These are phyloP conservation scores for Rhingia rostrata DNA, from an alignment of 2,888 invertebrate genomes.

Conservation along the genomic window DNA sequence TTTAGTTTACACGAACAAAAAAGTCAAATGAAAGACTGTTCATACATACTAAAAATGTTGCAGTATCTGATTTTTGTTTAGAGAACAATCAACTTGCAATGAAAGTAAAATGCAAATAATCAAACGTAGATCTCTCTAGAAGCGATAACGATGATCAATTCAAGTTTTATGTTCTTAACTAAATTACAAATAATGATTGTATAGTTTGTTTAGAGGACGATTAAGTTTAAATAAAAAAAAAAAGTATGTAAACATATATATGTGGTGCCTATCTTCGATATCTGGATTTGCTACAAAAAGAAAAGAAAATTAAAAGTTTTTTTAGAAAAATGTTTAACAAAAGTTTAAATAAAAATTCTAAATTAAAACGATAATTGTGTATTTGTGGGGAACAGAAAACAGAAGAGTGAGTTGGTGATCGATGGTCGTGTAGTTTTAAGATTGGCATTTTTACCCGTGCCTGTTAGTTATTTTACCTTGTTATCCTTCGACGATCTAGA, in stretches of 20 bases:
- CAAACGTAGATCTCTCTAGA: conserved; percentile 48
- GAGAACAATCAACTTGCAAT: conserved; percentile 50
- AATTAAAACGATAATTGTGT: conserved; percentile 64
- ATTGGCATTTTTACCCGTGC: conserved; percentile 18
- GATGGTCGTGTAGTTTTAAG: conserved; percentile 19
- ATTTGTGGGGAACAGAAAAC: conserved; percentile 30
- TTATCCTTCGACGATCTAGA: conserved; percentile 95
- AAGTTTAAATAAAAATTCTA: conserved; percentile 58
- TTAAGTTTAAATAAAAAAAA: conserved; percentile 64
- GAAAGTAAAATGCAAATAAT: conserved; percentile 68
- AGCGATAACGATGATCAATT: conserved; percentile 61
- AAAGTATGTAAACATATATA: conserved; percentile 61
- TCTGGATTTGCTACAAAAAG: conserved; percentile 76
- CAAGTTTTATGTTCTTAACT: conserved; percentile 61
- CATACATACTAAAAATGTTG: conserved; percentile 55
- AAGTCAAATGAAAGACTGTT: conserved; percentile 43
- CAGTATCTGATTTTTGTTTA: conserved; percentile 30
- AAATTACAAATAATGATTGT: conserved; percentile 54
- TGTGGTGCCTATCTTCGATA: conserved; percentile 76
- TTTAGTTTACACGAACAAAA: conserved; percentile 37
- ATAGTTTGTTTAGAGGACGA: conserved; percentile 53
- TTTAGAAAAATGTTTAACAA: conserved; percentile 73
- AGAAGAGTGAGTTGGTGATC: conserved; percentile 39
- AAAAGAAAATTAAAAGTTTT: conserved; percentile 75
- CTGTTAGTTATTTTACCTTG: conserved; percentile 88